A percentile compares a stretch with the other conserved stretches of the same genome.
phyloP scores from a whole-genome alignment of 2,113 vertebrate genomes.

The Myiagra hebetior region DNA sequence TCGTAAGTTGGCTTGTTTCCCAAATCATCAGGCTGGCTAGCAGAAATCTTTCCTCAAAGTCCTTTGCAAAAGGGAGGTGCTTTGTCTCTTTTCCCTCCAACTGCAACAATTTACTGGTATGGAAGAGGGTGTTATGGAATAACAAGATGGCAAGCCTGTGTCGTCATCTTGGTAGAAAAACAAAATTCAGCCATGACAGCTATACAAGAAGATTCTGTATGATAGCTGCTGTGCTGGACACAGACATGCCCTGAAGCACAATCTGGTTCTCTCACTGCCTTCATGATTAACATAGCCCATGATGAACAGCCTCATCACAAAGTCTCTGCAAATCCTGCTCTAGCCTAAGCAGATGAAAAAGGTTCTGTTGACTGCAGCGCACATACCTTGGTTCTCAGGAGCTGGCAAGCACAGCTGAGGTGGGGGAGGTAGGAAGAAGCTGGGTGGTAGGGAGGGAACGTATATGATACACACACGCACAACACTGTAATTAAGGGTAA shows the following conservation, averaged over 20 bases:
- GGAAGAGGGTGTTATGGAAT: neutral
- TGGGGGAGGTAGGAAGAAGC: conserved; percentile 20
- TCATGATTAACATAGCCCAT: neutral
- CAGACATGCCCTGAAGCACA: neutral
- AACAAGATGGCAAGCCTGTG: neutral
- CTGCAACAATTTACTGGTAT: neutral
- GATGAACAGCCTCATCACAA: neutral
- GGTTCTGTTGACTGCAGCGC: neutral
- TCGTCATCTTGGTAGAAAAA: neutral
- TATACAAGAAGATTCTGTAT: neutral
- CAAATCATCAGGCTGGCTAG: neutral
- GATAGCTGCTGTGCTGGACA: neutral
- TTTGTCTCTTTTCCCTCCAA: neutral
- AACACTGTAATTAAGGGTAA: conserved; percentile 45
- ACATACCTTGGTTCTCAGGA: neutral
- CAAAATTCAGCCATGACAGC: neutral
- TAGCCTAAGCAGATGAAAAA: neutral
- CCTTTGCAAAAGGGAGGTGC: neutral
- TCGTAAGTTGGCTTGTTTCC: neutral
- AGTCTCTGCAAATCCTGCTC: neutral
- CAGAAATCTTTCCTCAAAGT: neutral
- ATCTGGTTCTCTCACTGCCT: neutral
- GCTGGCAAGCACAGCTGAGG: neutral
- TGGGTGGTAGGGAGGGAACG: conserved; percentile 37
- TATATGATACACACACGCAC: conserved; percentile 7